phyloP scores from a whole-genome alignment of 2,888 invertebrate species.

The Hypolimnas misippus region DNA sequence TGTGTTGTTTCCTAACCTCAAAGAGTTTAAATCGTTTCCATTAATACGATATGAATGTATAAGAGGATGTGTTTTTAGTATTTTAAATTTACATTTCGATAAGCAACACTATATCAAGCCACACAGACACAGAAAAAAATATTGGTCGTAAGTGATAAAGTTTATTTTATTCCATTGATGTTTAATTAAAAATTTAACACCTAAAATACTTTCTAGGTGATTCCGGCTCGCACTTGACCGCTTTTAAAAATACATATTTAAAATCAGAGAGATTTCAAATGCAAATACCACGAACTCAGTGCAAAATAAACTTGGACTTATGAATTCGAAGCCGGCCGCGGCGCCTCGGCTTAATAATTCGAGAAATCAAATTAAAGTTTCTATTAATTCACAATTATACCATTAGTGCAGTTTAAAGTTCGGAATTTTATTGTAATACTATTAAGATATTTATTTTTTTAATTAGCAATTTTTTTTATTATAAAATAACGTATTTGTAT shows the following conservation, averaged over 20 bases:
- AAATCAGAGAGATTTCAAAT: conserved; percentile 22
- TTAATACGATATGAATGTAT: conserved; percentile 4
- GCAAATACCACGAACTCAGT: conserved; percentile 18
- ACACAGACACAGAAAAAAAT: too few species aligned
- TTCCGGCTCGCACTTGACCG: too few species aligned
- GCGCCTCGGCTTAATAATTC: conserved; percentile 10
- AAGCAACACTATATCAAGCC: too few species aligned
- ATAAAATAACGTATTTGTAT: too few species aligned
- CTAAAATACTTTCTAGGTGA: too few species aligned
- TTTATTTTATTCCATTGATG: too few species aligned
- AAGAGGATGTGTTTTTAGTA: not conserved
- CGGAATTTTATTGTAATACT: conserved; percentile 1
- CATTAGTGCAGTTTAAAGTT: conserved; percentile 14
- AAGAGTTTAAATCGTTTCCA: conserved; percentile 5
- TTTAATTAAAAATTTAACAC: too few species aligned
- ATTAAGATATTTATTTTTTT: not conserved
- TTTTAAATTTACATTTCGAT: too few species aligned
- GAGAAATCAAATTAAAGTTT: conserved; percentile 27
- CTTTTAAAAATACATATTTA: too few species aligned
- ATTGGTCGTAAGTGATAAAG: too few species aligned
- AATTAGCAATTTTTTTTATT: too few species aligned
- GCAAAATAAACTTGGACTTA: conserved; percentile 28
- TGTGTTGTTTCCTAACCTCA: conserved; percentile 15
- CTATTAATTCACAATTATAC: conserved; percentile 22
- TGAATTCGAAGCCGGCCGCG: conserved; percentile 25